Base-by-base conservation (phyloP, 2,888 invertebrate genomes). In the Cephus rjabovi region DNA sequence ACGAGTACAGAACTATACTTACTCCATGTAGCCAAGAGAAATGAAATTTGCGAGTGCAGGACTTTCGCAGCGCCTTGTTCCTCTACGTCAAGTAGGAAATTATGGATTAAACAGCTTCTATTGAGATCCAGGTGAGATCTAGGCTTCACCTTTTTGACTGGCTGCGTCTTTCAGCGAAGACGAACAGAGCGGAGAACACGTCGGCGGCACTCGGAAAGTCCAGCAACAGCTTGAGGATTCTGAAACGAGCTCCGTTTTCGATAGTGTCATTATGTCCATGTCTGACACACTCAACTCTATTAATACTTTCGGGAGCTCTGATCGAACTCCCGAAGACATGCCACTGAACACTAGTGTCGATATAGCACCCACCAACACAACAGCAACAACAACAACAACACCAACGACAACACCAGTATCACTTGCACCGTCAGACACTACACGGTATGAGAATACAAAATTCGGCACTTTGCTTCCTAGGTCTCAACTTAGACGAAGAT, bases 211-310 rank as follows among this genome's bases (percentile, higher is more conserved):
- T 81, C 86, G 86, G 83, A 88, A 84, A 84, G 84, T 87, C 81
- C 87, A 88, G 86, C 89, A 85, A 85, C 85, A 81, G 86, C 89
- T 86, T 83, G 90, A 90, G 83, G 90, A 91, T 82, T 89, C 89
- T 85, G 90, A 90, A 81, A 88, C 87, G 83, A 90, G 91, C 86
- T 91, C 91, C 79, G 84, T 90, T 85, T 90, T 91, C 85, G 90
- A 91, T 89, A 91, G 90, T 81, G 91, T 91, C 86, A 88, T 91
- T 88, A 90, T 91, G 89, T 91, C 91, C 83, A 89, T 91, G 89
- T 91, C 91, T 85, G 91, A 91, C 88, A 91, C 91, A 85, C 89
- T 91, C 86, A 91, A 91, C 88, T 91, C 91, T 79, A 91, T 91
- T 86, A 91, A 91, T 87, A 91, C 91, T 86, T 88, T 91, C 83